These are phyloP conservation scores for Thaleichthys pacificus DNA, from an alignment of 2,797 vertebrate species.

Conservation along the genomic window DNA sequence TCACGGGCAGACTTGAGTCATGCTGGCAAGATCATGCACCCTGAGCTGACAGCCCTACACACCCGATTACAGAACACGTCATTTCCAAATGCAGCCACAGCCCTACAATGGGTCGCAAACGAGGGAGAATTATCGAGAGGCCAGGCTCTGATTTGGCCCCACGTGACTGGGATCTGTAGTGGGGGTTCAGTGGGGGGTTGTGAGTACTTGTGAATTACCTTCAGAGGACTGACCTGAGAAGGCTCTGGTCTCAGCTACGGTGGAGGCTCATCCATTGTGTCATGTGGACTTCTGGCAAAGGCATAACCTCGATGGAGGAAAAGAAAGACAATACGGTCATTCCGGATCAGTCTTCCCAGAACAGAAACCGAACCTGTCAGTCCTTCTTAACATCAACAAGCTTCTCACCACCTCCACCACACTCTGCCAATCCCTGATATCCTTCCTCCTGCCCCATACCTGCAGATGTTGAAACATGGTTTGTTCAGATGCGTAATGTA, in stretches of 20 bases:
- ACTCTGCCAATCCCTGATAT: slow-evolving; percentile 45
- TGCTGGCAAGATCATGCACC: slow-evolving; percentile 77
- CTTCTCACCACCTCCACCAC: slow-evolving; percentile 18
- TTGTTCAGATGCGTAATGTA: slow-evolving; percentile 11
- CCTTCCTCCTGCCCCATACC: slow-evolving; percentile 40
- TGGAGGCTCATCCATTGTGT: slow-evolving; percentile 69
- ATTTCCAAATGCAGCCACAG: slow-evolving; percentile 58
- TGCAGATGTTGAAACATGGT: slow-evolving; percentile 15
- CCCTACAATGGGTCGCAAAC: slow-evolving; percentile 49
- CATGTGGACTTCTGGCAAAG: slow-evolving; percentile 76
- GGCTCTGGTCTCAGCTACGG: slow-evolving; percentile 44
- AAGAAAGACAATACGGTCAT: slow-evolving; percentile 72
- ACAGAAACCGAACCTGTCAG: slow-evolving; percentile 77
- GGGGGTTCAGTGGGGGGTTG: slow-evolving; percentile 19
- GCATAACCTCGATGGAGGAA: slow-evolving; percentile 73
- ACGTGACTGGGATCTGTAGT: slow-evolving; percentile 18
- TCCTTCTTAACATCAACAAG: slow-evolving; percentile 67
- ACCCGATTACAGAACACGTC: slow-evolving; percentile 70
- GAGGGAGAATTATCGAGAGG: slow-evolving; percentile 21
- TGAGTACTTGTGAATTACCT: slow-evolving; percentile 23
- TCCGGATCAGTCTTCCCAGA: slow-evolving; percentile 71
- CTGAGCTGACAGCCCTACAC: slow-evolving; percentile 72
- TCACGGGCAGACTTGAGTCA: slow-evolving; percentile 81
- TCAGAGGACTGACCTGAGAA: slow-evolving; percentile 53
- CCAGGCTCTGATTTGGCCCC: slow-evolving; percentile 3